These are phyloP conservation scores for Chloroclystis v-ata DNA, from an alignment of 2,888 invertebrate genomes.

Conservation along the genomic window DNA sequence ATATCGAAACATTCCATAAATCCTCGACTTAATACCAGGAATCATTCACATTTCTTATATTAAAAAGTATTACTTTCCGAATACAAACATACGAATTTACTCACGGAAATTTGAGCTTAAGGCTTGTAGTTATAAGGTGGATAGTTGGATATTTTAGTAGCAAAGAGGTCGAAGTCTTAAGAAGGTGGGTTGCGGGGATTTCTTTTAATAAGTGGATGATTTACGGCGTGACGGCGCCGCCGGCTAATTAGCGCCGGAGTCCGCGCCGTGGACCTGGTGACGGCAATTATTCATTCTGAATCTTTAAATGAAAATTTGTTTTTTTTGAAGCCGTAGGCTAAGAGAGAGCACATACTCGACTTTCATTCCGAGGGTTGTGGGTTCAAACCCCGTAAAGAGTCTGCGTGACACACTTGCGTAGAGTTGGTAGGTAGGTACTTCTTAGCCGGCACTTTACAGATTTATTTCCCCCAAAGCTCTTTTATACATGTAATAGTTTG, in stretches of 20 bases:
- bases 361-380: no score
- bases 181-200: slow-evolving; percentile 66
- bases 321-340: no score
- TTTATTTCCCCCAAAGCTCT: no score
- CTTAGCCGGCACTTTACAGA: no score
- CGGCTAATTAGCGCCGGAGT: slow-evolving; percentile 61
- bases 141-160: slow-evolving; percentile 4
- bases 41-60: slow-evolving; percentile 39
- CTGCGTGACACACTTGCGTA: no score
- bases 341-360: no score
- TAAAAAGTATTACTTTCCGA: slow-evolving; percentile 50
- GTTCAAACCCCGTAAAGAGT: no score
- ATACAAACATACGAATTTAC: slow-evolving; percentile 26
- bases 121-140: no score
- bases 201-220: slow-evolving; percentile 76
- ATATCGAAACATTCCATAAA: slow-evolving; percentile 35
- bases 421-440: no score
- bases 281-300: slow-evolving; percentile 29
- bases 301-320: not conserved
- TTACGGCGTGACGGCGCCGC: slow-evolving; percentile 70
- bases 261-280: slow-evolving; percentile 42
- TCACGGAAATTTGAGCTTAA: no score
- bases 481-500: no score
- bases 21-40: slow-evolving; percentile 49
- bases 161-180: slow-evolving; percentile 55